Base-by-base conservation (phyloP, 2,797 vertebrate genomes). In the Epinephelus malabaricus region DNA sequence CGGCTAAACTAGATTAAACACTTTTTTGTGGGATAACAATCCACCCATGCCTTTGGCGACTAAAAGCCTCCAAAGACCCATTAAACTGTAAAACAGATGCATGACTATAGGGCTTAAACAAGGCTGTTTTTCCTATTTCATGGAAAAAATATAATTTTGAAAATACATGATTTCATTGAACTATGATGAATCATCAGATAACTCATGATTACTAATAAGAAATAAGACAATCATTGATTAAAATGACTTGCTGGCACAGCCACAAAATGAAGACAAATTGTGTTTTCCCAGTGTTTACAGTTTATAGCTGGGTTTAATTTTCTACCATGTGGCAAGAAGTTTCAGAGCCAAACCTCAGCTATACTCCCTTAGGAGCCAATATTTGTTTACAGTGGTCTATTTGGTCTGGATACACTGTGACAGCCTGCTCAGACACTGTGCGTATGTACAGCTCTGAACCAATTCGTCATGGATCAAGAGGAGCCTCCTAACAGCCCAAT, bases 361-460 rank as follows among this genome's bases (percentile, higher is more conserved):
- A 62, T 4, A 55, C 67, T 78, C 40, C 47, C 80, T 40, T 25
- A 51, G 43, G 50, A 43, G n/a, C 2, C 40, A 45, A 10, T 72
- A 21, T 83, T 64, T 82, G 61, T 85, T 83, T 72, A 60, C 68
- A 75, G 68, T 17, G 27, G 70, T 81, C 4, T 71, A 23, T 70
- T 81, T 64, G 46, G 65, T 65, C 49, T 73, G 43, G 34, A 76
- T 56, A 30, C 67, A 63, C 53, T 69, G 55, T 70, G 64, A 65
- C 70, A 68, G 50, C 2, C 43, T 30, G 18, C 49, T 55, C 38
- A 74, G 61, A 82, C 50, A 21, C 10, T n/a, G 5, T 43, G 17
- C 2, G 10, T 55, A 51, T 59, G 23, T 21, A 15, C 23, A 62
- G 19, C 34, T 21, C 38, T 54, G 50, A 69, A 79, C 49, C 43